Percentiles rank a stretch among this genome's conserved stretches.
These are phyloP conservation scores for Tiaroga cobitis DNA, from an alignment of 2,797 vertebrate species.

Conservation along the genomic window DNA sequence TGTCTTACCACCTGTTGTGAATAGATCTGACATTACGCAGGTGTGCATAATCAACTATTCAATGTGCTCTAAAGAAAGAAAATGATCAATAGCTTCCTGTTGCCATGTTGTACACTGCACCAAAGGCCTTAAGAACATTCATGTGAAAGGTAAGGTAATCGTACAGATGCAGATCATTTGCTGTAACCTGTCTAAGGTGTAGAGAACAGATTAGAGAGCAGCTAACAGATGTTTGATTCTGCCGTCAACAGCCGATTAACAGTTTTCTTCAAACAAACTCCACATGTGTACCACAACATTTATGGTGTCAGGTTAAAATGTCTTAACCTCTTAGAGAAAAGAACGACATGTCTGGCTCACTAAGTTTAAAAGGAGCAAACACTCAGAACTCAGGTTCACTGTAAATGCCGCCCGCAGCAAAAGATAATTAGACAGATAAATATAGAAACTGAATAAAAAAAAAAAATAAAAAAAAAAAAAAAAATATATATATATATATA, in stretches of 20 bases:
- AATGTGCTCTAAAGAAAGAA: slow-evolving; percentile 58
- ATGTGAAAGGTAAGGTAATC: slow-evolving; percentile 19
- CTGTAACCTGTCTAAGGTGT: slow-evolving; percentile 52
- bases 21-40: slow-evolving; percentile 62
- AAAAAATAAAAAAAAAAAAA: no score
- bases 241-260: slow-evolving; percentile 61
- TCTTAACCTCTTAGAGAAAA: slow-evolving; percentile 48
- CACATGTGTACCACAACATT: slow-evolving; percentile 62
- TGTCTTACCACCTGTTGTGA: slow-evolving; percentile 64
- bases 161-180: slow-evolving; percentile 27
- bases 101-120: slow-evolving; percentile 44
- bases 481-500: no score
- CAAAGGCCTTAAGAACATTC: slow-evolving; percentile 36
- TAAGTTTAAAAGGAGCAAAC: background rate
- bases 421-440: background rate
- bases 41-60: slow-evolving; percentile 62
- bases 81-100: slow-evolving; percentile 55
- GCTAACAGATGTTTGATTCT: slow-evolving; percentile 60
- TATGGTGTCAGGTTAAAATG: slow-evolving; percentile 57
- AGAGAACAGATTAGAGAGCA: slow-evolving; percentile 51
- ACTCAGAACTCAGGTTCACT: background rate
- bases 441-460: background rate
- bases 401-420: background rate
- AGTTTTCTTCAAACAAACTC: slow-evolving; percentile 64
- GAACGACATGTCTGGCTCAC: slow-evolving; percentile 20